These are phyloP conservation scores for Stenolophus ochropezus DNA, from an alignment of 2,888 invertebrate species.

Conservation along the genomic window DNA sequence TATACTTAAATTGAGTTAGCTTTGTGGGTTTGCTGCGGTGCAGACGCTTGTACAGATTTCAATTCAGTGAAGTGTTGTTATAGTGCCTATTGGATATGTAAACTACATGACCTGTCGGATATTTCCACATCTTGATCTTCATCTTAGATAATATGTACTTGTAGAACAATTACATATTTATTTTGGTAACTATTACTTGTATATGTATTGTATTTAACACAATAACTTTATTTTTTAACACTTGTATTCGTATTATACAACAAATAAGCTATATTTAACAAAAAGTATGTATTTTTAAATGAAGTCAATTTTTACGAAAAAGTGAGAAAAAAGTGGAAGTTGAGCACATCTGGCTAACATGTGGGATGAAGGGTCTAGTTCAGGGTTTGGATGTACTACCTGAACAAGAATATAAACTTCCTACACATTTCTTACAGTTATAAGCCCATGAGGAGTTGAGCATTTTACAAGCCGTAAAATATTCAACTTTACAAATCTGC, in stretches of 20 bases:
- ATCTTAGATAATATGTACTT: not conserved
- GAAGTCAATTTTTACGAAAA: not conserved
- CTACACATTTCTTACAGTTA: too few relatives aligned
- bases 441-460: too few relatives aligned
- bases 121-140: not conserved
- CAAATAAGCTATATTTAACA: too few relatives aligned
- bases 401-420: not conserved
- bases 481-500: too few relatives aligned
- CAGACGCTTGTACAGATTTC: not conserved
- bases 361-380: not conserved
- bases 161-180: not conserved
- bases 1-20: not conserved
- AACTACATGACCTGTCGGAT: not conserved
- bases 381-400: not conserved
- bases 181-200: not conserved
- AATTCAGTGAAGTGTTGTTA: not conserved
- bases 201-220: too few relatives aligned
- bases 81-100: not conserved
- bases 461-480: too few relatives aligned
- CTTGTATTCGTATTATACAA: not conserved
- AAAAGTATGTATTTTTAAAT: not conserved
- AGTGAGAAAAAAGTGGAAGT: not conserved
- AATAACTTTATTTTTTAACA: not conserved
- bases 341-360: slow-evolving; percentile 15
- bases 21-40: not conserved